phyloP scores from a whole-genome alignment of 2,888 invertebrate genomes.

The Oscheius sp. region DNA sequence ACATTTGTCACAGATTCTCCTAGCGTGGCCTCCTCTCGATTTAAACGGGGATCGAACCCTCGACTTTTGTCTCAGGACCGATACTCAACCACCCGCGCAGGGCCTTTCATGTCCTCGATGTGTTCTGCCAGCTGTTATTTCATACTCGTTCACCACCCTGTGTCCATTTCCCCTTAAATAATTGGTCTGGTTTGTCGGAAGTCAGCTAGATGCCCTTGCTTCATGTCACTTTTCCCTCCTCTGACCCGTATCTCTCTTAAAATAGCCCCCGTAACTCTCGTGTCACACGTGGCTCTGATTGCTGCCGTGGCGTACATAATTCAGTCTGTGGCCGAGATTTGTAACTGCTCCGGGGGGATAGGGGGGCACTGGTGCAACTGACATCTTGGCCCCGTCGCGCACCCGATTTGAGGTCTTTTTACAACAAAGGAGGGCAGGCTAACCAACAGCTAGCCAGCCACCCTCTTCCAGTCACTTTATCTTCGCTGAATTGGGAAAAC shows the following conservation, averaged over 20 bases:
- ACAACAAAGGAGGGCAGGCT: not conserved
- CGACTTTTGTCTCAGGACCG: no score
- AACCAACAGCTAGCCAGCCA: not conserved
- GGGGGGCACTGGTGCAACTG: not conserved
- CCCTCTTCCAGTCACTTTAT: not conserved
- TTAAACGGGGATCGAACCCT: no score
- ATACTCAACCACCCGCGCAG: no score
- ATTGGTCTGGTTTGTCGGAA: slow-evolving; percentile 1
- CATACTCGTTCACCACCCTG: not conserved
- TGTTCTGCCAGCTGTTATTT: no score
- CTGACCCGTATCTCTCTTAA: not conserved
- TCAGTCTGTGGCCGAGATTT: slow-evolving; percentile 15
- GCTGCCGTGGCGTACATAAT: slow-evolving; percentile 31
- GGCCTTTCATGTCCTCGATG: no score
- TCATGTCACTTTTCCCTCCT: not conserved
- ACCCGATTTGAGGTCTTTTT: not conserved
- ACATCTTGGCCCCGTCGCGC: not conserved
- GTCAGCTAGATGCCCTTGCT: not conserved
- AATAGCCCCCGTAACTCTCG: slow-evolving; percentile 21
- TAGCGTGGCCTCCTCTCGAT: no score
- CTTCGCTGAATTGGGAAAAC: no score
- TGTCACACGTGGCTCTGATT: slow-evolving; percentile 34
- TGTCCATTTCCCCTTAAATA: slow-evolving; percentile 7
- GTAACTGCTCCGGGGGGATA: slow-evolving; percentile 25
- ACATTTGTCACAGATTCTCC: no score